phyloP scores from a whole-genome alignment of 2,888 invertebrate genomes.

The Platycnemis pennipes region DNA sequence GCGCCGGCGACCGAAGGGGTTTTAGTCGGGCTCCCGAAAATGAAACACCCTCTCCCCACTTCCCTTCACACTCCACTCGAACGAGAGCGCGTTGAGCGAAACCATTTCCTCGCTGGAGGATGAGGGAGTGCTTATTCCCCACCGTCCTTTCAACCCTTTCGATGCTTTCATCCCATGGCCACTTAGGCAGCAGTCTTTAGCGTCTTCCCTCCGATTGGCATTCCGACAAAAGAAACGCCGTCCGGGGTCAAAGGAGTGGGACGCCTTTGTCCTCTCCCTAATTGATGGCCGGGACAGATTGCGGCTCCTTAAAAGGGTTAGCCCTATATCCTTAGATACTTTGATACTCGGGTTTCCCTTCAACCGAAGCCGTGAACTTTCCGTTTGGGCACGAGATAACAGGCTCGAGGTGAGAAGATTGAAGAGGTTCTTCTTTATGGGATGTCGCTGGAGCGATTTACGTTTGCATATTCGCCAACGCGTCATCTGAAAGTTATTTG shows the following conservation, averaged over 20 bases:
- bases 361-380: neutral
- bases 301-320: neutral
- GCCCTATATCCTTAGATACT: neutral
- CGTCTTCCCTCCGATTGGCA: neutral
- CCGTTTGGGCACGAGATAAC: no score
- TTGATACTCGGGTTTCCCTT: neutral
- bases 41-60: neutral
- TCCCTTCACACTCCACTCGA: neutral
- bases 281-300: neutral
- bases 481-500: no score
- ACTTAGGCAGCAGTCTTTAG: neutral
- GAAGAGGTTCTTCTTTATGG: neutral
- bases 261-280: neutral
- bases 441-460: neutral
- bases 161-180: neutral
- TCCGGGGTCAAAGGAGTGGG: neutral
- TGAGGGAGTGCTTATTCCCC: neutral
- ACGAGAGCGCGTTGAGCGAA: neutral
- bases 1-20: neutral
- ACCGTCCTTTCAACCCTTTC: neutral
- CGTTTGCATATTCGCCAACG: no score
- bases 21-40: slow-evolving; percentile 7
- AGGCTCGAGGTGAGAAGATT: neutral
- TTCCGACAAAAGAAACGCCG: neutral
- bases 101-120: neutral